Evolutionary conservation across 1,140 invertebrate genomes (phyloP).

Genomic region (Calliphora vicina): DNA sequence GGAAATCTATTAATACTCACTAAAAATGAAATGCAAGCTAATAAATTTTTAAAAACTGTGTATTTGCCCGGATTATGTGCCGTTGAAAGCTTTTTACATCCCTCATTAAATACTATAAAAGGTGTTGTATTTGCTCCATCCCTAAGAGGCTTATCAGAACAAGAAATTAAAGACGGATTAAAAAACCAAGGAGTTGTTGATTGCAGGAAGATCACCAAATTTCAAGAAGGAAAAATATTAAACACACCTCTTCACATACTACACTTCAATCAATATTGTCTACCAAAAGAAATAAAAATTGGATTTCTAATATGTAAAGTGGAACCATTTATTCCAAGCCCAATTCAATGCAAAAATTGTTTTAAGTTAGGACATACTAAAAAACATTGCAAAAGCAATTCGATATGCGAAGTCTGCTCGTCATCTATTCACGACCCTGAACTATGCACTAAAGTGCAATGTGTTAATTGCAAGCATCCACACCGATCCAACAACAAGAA

Average conservation of each 20-base stretch:
- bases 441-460: background rate
- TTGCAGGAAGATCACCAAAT: background rate
- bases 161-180: background rate
- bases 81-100: background rate
- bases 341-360: slow-evolving; percentile 8
- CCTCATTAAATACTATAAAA: background rate
- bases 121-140: background rate
- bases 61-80: background rate
- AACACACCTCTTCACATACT: background rate
- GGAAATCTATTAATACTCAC: background rate
- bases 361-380: slow-evolving; percentile 11
- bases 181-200: background rate
- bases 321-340: background rate
- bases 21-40: background rate
- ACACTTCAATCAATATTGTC: background rate
- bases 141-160: background rate
- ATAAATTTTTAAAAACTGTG: background rate
- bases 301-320: background rate
- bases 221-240: background rate
- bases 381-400: background rate
- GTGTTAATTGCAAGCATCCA: background rate
- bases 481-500: slow-evolving; percentile 9
- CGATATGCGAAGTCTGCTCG: background rate
- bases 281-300: background rate
- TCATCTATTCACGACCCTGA: background rate